A percentile compares a stretch with the other conserved stretches of the same genome.
Conservation (phyloP, 92 coral and sea anemone genomes). For the Epizoanthus illoricatus region DNA sequence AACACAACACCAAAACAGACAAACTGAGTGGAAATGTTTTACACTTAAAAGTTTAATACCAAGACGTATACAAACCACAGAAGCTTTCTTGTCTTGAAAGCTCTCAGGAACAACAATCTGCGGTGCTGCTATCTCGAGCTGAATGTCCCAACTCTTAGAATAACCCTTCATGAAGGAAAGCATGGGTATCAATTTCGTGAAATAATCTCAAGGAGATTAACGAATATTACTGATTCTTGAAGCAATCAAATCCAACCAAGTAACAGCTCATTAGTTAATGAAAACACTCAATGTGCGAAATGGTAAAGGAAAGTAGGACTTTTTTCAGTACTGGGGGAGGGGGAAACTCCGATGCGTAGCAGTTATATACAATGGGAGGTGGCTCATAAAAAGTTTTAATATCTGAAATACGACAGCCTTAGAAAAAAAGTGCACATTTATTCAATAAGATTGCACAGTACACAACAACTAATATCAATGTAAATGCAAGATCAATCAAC, state of each 20-base stretch:
- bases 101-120: constrained; percentile 91
- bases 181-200: neutral
- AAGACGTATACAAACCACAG: constrained; percentile 68
- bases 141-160: constrained; percentile 93
- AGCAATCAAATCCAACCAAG: neutral
- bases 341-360: no score
- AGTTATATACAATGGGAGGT: no score
- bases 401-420: neutral
- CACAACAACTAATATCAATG: no score
- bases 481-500: no score
- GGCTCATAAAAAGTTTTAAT: neutral
- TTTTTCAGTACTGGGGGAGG: no score
- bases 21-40: no score
- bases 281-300: neutral
- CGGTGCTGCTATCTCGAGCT: constrained; percentile 91
- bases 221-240: no score
- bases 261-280: neutral
- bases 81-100: constrained; percentile 86
- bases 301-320: no score
- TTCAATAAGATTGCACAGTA: no score
- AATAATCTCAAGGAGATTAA: no score
- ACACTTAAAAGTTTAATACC: neutral
- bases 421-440: neutral
- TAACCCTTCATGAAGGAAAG: constrained; percentile 60
- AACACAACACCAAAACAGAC: neutral